Base-by-base conservation (phyloP, 2,888 invertebrate genomes). In the Xestia ashworthii region DNA sequence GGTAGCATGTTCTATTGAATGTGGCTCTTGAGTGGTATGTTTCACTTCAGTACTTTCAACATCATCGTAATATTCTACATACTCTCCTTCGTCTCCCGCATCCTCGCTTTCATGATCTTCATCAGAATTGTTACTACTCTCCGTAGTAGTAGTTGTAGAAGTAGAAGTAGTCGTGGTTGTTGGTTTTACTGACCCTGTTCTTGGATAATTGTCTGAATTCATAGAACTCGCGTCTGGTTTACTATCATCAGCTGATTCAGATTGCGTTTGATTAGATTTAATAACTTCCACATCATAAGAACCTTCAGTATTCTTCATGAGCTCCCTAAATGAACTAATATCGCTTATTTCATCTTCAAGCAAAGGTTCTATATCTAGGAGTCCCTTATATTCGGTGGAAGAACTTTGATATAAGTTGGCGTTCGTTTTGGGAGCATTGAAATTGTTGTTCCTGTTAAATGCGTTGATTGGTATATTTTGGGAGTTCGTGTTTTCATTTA, bases 281-380 rank as follows among this genome's bases (percentile, higher is more conserved):
- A 97, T 97, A 4, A 97, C 96, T 94, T 97, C 94, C 4, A 97
- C 97, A 88, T 97, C 97, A 88, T 94, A 96, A 55, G 97, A 97
- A 14, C 92, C 95, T 83, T 95, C 91, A 74, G 92, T 94, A 86
- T 95, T 96, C 90, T 96, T 97, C 95, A 96, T 95, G 58, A 96
- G 88, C 87, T 97, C 96, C 84, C 96, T 95, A 82, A 96, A 97
- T 50, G 96, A 94, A 86, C 93, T 95, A 67, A 95, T 91, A 81
- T 97, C 97, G 87, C 97, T 96, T 75, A 97, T 97, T 67, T 97
- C 97, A 88, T 97, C 97, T 93, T 97, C 97, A 50, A 97, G 94
- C 76, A 97, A 91, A 14, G 97, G 97, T 89, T 97, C 97, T 86
- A 97, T 93, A 89, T 97, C 97, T 86, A 97, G 91, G 65, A 97